Evolutionary conservation across 1,140 invertebrate genomes (phyloP).

Genomic region (Lordiphosa collinella): DNA sequence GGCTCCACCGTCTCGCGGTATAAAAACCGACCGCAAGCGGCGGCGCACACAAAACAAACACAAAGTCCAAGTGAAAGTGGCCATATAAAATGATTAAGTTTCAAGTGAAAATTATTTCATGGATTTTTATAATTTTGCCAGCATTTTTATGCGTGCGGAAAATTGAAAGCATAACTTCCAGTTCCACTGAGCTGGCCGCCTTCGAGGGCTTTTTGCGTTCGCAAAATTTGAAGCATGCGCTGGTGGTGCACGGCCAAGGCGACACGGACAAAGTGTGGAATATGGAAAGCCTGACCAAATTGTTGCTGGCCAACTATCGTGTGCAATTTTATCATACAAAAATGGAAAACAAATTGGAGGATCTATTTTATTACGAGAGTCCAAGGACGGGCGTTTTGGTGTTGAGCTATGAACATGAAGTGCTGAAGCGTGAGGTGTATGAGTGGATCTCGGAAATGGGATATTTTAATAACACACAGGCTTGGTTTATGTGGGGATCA

Average conservation of each 20-base stretch:
- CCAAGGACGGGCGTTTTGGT: conserved; percentile 54
- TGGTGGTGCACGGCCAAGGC: conserved; percentile 23
- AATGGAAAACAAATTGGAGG: conserved; percentile 34
- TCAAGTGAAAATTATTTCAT: conserved; percentile 74
- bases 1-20: neutral
- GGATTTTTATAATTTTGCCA: conserved; percentile 69
- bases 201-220: conserved; percentile 58
- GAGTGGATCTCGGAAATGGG: conserved; percentile 28
- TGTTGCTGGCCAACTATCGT: conserved; percentile 56
- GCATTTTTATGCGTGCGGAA: conserved; percentile 52
- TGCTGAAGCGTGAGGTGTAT: conserved; percentile 17
- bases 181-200: conserved; percentile 62
- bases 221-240: conserved; percentile 48
- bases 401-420: conserved; percentile 19
- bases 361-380: conserved; percentile 48
- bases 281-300: conserved; percentile 39
- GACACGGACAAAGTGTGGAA: conserved; percentile 6
- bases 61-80: conserved; percentile 41
- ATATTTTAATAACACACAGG: conserved; percentile 58
- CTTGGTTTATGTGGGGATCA: conserved; percentile 52
- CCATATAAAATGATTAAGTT: conserved; percentile 72
- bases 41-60: conserved; percentile 23
- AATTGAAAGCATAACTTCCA: conserved; percentile 75
- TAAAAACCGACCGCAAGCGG: conserved; percentile 1
- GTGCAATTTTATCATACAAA: conserved; percentile 53